These are phyloP conservation scores for Glossosoma conforme DNA, from an alignment of 1,140 invertebrate species.

Conservation along the genomic window DNA sequence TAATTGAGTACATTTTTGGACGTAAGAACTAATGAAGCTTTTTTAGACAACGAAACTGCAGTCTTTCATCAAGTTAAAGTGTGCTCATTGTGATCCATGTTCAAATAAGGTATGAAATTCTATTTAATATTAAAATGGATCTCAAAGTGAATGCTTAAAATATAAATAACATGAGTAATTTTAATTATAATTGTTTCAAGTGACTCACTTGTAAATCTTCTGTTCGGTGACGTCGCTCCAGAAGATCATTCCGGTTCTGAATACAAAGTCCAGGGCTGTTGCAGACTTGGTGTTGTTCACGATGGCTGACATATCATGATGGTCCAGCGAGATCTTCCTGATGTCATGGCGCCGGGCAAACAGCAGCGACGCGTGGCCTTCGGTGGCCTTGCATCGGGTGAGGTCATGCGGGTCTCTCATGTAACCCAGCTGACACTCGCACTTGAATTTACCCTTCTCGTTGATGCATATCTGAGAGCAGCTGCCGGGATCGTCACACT, in stretches of 20 bases:
- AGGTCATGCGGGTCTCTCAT: slow-evolving; percentile 75
- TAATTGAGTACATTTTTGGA: no score
- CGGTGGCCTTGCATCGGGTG: slow-evolving; percentile 80
- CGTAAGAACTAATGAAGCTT: no score
- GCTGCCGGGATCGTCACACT: slow-evolving; percentile 80
- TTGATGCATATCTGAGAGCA: slow-evolving; percentile 94
- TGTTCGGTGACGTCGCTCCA: slow-evolving; percentile 91
- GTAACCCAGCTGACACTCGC: slow-evolving; percentile 85
- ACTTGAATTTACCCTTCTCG: slow-evolving; percentile 87
- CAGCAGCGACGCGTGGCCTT: slow-evolving; percentile 78
- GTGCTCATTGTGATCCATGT: no score
- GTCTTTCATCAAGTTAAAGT: no score
- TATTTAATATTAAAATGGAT: no score
- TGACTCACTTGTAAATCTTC: slow-evolving; percentile 78
- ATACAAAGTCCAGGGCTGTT: slow-evolving; percentile 84
- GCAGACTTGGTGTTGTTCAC: slow-evolving; percentile 83
- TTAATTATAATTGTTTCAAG: slow-evolving; percentile 1
- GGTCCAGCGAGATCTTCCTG: slow-evolving; percentile 82
- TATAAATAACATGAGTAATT: background rate
- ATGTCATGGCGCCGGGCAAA: slow-evolving; percentile 84
- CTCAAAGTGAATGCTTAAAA: no score
- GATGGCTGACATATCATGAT: slow-evolving; percentile 84
- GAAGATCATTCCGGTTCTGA: slow-evolving; percentile 85
- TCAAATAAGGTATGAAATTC: no score
- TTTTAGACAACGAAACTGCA: no score